phyloP scores from a whole-genome alignment of 2,113 vertebrate species.

The Megaleporinus macrocephalus region DNA sequence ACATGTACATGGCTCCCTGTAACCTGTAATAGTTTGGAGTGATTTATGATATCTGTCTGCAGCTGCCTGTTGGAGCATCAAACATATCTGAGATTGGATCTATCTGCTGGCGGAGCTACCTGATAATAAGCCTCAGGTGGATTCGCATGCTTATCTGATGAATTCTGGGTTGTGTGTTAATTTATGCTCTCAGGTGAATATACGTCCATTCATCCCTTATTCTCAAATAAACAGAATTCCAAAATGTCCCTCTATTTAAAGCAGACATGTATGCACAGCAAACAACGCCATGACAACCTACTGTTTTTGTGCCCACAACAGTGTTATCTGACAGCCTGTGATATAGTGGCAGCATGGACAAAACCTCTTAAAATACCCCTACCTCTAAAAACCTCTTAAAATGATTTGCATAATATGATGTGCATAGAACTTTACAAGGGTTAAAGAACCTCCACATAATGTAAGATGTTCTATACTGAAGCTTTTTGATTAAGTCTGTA shows the following conservation, averaged over 20 bases:
- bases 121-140: slow-evolving; percentile 63
- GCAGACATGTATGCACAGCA: neutral
- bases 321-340: too few species aligned
- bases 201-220: slow-evolving; percentile 42
- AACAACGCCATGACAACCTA: too few species aligned
- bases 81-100: neutral
- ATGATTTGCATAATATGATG: too few species aligned
- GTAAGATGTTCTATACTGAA: too few species aligned
- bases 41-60: slow-evolving; percentile 1
- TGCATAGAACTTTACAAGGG: too few species aligned
- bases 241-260: neutral
- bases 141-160: slow-evolving; percentile 60
- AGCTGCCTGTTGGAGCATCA: slow-evolving; percentile 8
- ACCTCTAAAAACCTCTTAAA: too few species aligned
- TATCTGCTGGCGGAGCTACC: neutral
- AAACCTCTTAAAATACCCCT: too few species aligned
- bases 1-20: neutral
- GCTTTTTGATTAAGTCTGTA: too few species aligned
- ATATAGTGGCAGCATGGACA: too few species aligned
- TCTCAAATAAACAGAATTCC: slow-evolving; percentile 38
- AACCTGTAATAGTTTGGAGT: neutral
- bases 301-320: too few species aligned
- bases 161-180: slow-evolving; percentile 59
- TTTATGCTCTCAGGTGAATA: slow-evolving; percentile 65
- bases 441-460: too few species aligned